These are phyloP conservation scores for Cirrhinus molitorella DNA, from an alignment of 2,797 vertebrate species.

Conservation along the genomic window DNA sequence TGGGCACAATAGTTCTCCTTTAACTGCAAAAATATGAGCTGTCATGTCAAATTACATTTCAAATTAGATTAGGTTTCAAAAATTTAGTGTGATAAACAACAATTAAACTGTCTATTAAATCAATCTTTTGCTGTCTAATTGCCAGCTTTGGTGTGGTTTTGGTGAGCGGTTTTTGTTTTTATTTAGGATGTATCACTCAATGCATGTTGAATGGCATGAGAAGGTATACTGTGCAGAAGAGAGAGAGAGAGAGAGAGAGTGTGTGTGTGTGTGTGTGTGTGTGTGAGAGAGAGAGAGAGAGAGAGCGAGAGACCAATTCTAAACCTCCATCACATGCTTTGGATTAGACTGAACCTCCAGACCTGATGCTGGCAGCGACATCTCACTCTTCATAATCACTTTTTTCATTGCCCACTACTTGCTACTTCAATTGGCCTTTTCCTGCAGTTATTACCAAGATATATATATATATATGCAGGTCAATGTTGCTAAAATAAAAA, in stretches of 20 bases:
- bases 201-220: not conserved
- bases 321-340: constrained; percentile 53
- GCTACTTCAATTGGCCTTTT: not conserved
- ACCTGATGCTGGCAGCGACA: constrained; percentile 23
- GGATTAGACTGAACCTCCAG: constrained; percentile 53
- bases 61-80: too few species aligned
- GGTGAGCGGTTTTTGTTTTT: not conserved
- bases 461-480: not conserved
- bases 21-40: not conserved
- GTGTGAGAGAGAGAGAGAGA: not conserved
- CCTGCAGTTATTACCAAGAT: not conserved
- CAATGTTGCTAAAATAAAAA: not conserved
- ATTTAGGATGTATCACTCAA: not conserved
- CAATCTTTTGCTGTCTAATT: not conserved
- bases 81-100: not conserved
- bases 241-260: too few species aligned
- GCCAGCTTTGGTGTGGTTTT: not conserved
- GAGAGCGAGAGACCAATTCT: not conserved
- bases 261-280: not conserved
- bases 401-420: constrained; percentile 11
- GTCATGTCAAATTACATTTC: too few species aligned
- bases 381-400: constrained; percentile 19
- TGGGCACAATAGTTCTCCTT: too few species aligned
- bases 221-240: not conserved
- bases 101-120: not conserved